phyloP scores from a whole-genome alignment of 2,113 vertebrate genomes.

The Myotis yumanensis region DNA sequence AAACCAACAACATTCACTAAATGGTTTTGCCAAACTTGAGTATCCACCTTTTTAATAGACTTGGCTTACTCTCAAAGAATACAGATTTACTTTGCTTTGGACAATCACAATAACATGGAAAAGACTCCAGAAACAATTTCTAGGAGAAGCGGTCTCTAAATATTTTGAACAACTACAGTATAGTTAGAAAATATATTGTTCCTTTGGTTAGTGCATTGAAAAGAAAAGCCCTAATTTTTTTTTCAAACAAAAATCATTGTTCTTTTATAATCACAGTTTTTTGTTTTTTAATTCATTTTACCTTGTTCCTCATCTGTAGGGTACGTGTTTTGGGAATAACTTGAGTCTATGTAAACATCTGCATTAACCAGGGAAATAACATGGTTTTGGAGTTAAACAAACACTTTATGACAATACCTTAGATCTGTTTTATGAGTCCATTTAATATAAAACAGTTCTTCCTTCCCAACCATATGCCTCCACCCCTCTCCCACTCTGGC shows the following conservation, averaged over 20 bases:
- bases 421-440: not conserved
- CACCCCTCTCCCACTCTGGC: not conserved
- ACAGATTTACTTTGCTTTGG: not conserved
- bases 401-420: not conserved
- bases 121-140: slow-evolving; percentile 11
- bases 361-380: not conserved
- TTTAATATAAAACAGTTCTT: not conserved
- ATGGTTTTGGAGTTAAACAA: not conserved
- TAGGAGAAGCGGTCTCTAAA: not conserved
- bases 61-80: slow-evolving; percentile 11
- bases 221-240: not conserved
- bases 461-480: not conserved
- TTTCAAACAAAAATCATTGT: not conserved
- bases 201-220: not conserved
- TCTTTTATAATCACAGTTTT: not conserved
- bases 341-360: not conserved
- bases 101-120: not conserved
- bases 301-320: not conserved
- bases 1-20: not conserved
- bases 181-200: slow-evolving; percentile 56
- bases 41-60: slow-evolving; percentile 4
- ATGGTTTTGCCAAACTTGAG: not conserved
- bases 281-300: not conserved
- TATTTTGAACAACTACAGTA: slow-evolving; percentile 53
- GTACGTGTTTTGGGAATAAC: not conserved